Evolutionary conservation across 2,113 vertebrate genomes (phyloP).

Genomic region (Romanogobio albipinnatus): DNA sequence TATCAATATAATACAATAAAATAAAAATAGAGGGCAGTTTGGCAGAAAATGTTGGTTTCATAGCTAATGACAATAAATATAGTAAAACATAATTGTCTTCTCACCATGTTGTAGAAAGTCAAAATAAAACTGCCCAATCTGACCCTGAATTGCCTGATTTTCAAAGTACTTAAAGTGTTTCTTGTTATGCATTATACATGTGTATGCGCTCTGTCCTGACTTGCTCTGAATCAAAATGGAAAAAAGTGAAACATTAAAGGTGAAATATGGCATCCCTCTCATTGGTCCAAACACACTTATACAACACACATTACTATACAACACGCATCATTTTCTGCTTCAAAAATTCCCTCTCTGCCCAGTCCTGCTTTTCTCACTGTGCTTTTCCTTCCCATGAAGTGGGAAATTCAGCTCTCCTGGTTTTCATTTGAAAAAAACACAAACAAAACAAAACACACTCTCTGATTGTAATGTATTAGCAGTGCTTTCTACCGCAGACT

Average conservation of each 20-base stretch:
- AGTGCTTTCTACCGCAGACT: constrained; percentile 9
- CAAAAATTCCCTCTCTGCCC: neutral
- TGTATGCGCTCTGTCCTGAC: neutral
- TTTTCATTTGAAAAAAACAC: constrained; percentile 17
- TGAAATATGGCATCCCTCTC: neutral
- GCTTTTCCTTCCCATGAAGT: constrained; percentile 23
- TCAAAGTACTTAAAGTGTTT: neutral
- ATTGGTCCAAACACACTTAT: neutral
- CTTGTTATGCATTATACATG: constrained; percentile 1
- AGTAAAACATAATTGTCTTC: too few relatives aligned
- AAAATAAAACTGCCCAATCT: neutral
- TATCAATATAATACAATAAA: neutral
- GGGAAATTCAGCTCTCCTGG: constrained; percentile 30
- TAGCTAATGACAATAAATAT: neutral
- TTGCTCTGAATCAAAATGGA: neutral
- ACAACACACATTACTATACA: neutral
- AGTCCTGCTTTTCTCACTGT: neutral
- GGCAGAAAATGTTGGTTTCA: neutral
- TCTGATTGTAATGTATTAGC: constrained; percentile 35
- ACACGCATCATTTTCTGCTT: neutral
- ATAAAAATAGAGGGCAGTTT: neutral
- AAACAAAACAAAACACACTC: neutral
- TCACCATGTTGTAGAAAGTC: neutral
- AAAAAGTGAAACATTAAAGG: neutral
- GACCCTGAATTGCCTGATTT: neutral